Conservation (phyloP, 2,113 vertebrate genomes). For the Athene cunicularia region DNA sequence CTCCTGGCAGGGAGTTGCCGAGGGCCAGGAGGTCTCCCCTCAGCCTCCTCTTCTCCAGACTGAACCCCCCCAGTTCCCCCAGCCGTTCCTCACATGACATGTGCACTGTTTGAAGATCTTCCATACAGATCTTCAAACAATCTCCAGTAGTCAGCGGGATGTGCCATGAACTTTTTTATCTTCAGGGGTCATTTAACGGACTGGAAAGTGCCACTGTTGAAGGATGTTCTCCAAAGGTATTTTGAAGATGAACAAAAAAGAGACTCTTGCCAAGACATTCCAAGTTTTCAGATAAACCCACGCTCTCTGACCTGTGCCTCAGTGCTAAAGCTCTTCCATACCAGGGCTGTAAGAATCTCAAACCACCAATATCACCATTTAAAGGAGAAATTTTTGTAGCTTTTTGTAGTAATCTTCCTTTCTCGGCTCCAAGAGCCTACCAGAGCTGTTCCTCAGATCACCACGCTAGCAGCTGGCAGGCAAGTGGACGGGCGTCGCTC, state of each 20-base stretch:
- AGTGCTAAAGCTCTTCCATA: neutral
- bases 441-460: neutral
- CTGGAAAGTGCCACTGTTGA: neutral
- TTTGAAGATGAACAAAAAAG: neutral
- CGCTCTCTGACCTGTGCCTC: neutral
- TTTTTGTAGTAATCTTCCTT: too few species aligned
- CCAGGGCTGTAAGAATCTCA: neutral
- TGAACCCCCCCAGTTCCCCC: too few species aligned
- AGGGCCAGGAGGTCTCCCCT: too few species aligned
- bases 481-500: fast-evolving
- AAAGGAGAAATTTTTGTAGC: neutral
- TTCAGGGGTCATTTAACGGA: neutral
- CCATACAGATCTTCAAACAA: neutral
- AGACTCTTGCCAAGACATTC: neutral
- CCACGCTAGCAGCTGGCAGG: neutral
- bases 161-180: neutral
- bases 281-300: neutral
- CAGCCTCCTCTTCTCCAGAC: too few species aligned
- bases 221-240: neutral
- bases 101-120: neutral
- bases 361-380: neutral
- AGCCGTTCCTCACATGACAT: too few species aligned
- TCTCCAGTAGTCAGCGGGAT: fast-evolving
- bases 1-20: too few species aligned
- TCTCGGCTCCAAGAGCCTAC: fast-evolving